phyloP scores from a whole-genome alignment of 1,140 invertebrate genomes.

The Kradibia gibbosae region DNA sequence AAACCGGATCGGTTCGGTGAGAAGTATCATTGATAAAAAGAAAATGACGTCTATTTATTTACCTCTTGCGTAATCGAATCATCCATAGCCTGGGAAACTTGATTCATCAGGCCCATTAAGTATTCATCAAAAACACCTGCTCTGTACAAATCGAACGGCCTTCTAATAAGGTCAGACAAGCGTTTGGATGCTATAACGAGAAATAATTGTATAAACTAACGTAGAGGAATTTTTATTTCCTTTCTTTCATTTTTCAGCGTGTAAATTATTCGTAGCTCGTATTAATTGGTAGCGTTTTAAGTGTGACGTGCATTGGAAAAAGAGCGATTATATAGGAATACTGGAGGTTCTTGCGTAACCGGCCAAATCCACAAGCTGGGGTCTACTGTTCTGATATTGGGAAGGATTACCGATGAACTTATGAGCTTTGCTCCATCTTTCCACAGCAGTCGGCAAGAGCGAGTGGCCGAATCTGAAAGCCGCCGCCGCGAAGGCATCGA shows the following conservation, averaged over 20 bases:
- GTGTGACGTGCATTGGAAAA: no score
- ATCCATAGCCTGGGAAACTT: constrained; percentile 95
- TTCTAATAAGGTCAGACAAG: constrained; percentile 88
- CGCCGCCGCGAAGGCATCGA: constrained; percentile 89
- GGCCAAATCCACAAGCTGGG: no score
- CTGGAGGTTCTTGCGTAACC: neutral
- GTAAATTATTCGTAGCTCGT: neutral
- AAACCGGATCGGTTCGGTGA: no score
- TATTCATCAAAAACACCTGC: constrained; percentile 93
- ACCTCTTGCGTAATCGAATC: constrained; percentile 93
- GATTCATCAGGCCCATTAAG: constrained; percentile 93
- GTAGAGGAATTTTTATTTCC: no score
- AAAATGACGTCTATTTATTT: constrained; percentile 36
- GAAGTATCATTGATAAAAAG: no score
- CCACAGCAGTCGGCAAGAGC: constrained; percentile 87
- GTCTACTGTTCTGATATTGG: constrained; percentile 80
- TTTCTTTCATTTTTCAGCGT: neutral
- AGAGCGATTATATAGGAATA: neutral
- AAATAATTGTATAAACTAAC: constrained; percentile 11
- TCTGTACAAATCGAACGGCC: constrained; percentile 92
- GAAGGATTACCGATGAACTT: constrained; percentile 86
- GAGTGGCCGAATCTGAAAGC: constrained; percentile 94
- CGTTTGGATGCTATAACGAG: constrained; percentile 84
- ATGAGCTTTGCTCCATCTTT: constrained; percentile 93
- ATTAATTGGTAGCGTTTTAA: no score